Base-by-base conservation (phyloP, 2,888 invertebrate genomes). In the Cenopis cana region DNA sequence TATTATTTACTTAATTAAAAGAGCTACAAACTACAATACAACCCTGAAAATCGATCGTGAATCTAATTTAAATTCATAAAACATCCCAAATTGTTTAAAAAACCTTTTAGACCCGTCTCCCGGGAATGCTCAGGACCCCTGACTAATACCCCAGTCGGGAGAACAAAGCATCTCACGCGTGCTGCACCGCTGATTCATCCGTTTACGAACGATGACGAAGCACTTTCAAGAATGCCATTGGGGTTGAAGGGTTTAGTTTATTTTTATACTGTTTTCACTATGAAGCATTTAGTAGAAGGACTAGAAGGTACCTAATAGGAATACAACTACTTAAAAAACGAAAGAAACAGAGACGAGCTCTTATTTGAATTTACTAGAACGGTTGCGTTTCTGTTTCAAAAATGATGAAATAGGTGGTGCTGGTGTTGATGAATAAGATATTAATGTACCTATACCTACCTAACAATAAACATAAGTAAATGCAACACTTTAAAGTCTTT, bases 41-140 rank as follows among this genome's bases (percentile, higher is more conserved):
- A 29, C 33, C 17, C 49, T 12, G 29, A 5, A 20, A 20, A 38
- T 36, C 10, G 29, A 62, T 52, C 3, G 18, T 14, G n/a, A 50
- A 46, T 60, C 9, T 12, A 46, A 60, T 60, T 46, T 36, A 38
- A 54, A 62, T 36, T 20, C 52, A 64, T 33, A 67, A 49, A 67
- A 36, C n/a, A 17, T 36, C 55, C 49, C 38, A 59, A 57, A 52
- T n/a, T 52, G 38, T 36, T 20, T 64, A 64, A 64, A 64, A 62
- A 64, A 54, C n/a, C 52, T 38, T 55, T 55, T 29, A 55, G 12
- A 54, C 52, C 18, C 33, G 33, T 5, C 6, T 41, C 38, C n/a
- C 65, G 52, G 80, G 87, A 85, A 87, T 86, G 84, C 78, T 77
- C 75, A 66, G 76, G 81, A 81, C 74, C 76, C 79, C 83, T 81